Evolutionary conservation across 1,140 invertebrate species (phyloP).

Genomic region (Trigoniulus corallinus): DNA sequence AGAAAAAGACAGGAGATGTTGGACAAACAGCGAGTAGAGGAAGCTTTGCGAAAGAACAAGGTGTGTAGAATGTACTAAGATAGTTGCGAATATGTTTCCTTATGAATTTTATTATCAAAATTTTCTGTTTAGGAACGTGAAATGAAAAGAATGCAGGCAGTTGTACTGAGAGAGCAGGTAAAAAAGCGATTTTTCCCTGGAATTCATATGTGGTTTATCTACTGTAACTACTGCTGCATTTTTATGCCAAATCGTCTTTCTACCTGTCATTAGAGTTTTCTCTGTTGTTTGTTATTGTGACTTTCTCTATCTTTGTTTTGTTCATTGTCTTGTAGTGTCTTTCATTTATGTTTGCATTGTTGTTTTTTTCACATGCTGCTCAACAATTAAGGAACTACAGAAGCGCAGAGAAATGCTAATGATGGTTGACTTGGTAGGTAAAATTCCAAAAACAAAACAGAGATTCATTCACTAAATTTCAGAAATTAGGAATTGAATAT

Average conservation of each 20-base stretch:
- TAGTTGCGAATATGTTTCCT: background rate
- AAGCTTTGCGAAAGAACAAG: slow-evolving; percentile 21
- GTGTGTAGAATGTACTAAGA: background rate
- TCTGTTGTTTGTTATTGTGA: too few species aligned
- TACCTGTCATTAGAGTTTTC: too few species aligned
- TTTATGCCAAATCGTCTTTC: too few species aligned
- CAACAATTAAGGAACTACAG: slow-evolving; percentile 49
- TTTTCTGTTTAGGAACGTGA: slow-evolving; percentile 55
- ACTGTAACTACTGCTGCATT: too few species aligned
- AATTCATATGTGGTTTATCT: too few species aligned
- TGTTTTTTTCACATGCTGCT: slow-evolving; percentile 50
- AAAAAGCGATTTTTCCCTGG: slow-evolving; percentile 16
- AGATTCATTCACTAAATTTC: too few species aligned
- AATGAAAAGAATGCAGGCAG: slow-evolving; percentile 66
- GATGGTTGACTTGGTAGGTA: slow-evolving; percentile 64
- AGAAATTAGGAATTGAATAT: too few species aligned
- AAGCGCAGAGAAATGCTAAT: slow-evolving; percentile 68
- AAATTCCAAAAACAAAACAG: background rate
- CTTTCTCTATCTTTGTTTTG: slow-evolving; percentile 8
- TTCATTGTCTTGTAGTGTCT: slow-evolving; percentile 5
- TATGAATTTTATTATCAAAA: background rate
- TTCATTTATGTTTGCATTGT: slow-evolving; percentile 11
- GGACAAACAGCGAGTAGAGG: slow-evolving; percentile 64
- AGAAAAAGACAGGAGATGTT: slow-evolving; percentile 68
- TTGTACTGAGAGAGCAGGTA: slow-evolving; percentile 77